Conservation (phyloP, 2,888 invertebrate species). For the Platycnemis pennipes region DNA sequence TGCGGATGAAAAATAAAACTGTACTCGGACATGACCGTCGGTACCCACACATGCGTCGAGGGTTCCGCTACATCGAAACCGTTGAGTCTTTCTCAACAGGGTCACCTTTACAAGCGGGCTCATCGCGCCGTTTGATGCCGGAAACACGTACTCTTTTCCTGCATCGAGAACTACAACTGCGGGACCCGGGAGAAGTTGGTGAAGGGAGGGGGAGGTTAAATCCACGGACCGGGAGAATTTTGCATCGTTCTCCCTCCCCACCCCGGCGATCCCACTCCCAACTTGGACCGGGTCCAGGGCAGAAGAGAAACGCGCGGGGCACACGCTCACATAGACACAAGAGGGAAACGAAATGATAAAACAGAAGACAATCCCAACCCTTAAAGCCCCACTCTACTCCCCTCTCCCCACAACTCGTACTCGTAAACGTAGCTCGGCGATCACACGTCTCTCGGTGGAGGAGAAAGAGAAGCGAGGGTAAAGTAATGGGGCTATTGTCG, state of each 20-base stretch:
- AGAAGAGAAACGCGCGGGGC: not conserved
- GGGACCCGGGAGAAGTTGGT: not conserved
- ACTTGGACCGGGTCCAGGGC: not conserved
- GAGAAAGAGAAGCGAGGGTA: not conserved
- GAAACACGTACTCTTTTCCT: not conserved
- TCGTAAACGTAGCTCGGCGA: slow-evolving; percentile 33
- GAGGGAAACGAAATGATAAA: not conserved
- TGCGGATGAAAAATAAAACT: no score
- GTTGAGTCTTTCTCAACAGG: not conserved
- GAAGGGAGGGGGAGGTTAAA: not conserved
- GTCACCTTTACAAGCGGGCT: not conserved
- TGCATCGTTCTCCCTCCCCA: not conserved
- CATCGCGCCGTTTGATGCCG: slow-evolving; percentile 1
- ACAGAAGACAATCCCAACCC: not conserved
- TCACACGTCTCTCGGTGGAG: slow-evolving; percentile 35
- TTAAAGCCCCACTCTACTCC: not conserved
- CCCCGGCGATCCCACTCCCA: slow-evolving; percentile 8
- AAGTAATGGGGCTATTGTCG: slow-evolving; percentile 60
- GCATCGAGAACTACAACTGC: not conserved
- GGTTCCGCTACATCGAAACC: not conserved
- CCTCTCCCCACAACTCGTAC: not conserved
- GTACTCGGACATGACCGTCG: no score
- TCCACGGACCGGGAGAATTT: no score
- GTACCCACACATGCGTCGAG: no score
- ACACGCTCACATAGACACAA: not conserved